Evolutionary conservation across 1,140 invertebrate species (phyloP).

Genomic region (Lethrus apterus): DNA sequence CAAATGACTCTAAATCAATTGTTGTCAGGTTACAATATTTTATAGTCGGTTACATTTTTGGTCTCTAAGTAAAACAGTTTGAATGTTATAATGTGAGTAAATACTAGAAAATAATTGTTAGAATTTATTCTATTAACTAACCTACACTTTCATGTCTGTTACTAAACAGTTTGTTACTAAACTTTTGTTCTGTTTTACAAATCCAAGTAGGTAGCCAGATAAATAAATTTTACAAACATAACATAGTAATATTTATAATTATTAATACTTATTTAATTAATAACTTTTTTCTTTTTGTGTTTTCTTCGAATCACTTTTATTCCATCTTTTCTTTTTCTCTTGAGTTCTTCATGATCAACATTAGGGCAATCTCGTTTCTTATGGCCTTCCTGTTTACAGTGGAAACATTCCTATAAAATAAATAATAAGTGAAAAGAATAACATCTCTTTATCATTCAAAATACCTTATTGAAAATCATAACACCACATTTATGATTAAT

Average conservation of each 20-base stretch:
- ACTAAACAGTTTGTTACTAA: too few relatives aligned
- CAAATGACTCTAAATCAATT: too few relatives aligned
- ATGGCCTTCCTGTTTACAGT: conserved; percentile 32
- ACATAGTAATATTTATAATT: conserved; percentile 8
- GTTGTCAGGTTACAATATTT: too few relatives aligned
- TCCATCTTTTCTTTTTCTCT: conserved; percentile 23
- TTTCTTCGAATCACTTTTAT: conserved; percentile 11
- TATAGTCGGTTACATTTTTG: too few relatives aligned
- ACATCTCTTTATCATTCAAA: conserved; percentile 6
- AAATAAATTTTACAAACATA: conserved; percentile 9
- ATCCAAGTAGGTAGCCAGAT: conserved; percentile 2
- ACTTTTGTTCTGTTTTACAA: not conserved
- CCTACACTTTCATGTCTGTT: too few relatives aligned
- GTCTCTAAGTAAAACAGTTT: too few relatives aligned
- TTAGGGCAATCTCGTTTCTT: conserved; percentile 32
- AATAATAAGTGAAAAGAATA: conserved; percentile 6
- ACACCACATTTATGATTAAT: conserved; percentile 53
- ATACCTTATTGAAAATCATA: conserved; percentile 39
- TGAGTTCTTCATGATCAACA: conserved; percentile 18
- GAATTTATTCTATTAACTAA: too few relatives aligned
- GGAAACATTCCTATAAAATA: conserved; percentile 31
- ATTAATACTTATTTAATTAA: too few relatives aligned
- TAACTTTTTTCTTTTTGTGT: conserved; percentile 13
- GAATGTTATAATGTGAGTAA: too few relatives aligned
- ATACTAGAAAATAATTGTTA: too few relatives aligned